phyloP scores from a whole-genome alignment of 2,888 invertebrate species.

The Margaritifera margaritifera region DNA sequence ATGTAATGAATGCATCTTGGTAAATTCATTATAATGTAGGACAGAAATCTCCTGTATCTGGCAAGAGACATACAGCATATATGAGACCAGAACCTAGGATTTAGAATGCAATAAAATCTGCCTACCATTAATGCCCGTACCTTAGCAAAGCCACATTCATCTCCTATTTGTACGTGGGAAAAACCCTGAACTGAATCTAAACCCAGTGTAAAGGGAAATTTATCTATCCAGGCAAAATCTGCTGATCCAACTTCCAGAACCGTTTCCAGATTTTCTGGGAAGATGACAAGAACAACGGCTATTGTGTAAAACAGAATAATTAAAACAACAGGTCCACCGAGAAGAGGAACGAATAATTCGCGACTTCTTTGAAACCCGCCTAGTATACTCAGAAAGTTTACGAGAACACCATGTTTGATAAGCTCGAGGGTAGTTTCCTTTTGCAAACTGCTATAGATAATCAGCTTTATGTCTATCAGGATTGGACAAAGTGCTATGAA shows the following conservation, averaged over 20 bases:
- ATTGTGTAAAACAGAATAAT: slow-evolving; percentile 12
- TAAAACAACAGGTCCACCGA: slow-evolving; percentile 26
- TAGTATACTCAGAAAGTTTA: slow-evolving; percentile 29
- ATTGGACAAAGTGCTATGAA: slow-evolving; percentile 14
- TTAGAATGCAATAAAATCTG: slow-evolving; percentile 12
- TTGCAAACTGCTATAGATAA: slow-evolving; percentile 13
- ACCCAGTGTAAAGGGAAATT: slow-evolving; percentile 11
- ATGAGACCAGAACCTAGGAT: slow-evolving; percentile 16
- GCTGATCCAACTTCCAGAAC: slow-evolving; percentile 10
- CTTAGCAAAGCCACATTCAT: slow-evolving; percentile 14
- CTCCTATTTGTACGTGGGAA: slow-evolving; percentile 6
- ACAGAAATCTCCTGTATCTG: background rate
- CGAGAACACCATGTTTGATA: slow-evolving; percentile 19
- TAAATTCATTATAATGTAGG: background rate
- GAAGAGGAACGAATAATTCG: slow-evolving; percentile 16
- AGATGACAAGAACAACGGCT: slow-evolving; percentile 16
- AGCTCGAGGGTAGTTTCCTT: slow-evolving; percentile 13
- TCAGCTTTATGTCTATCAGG: slow-evolving; percentile 16
- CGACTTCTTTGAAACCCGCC: slow-evolving; percentile 26
- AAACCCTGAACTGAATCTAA: slow-evolving; percentile 10
- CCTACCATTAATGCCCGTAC: background rate
- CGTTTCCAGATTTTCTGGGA: slow-evolving; percentile 10
- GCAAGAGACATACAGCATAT: background rate
- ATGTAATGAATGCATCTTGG: background rate
- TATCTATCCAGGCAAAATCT: background rate